These are phyloP conservation scores for Cassiopea andromeda DNA, from an alignment of 30 jellyfish, hydroid and myxozoan genomes.

Conservation along the genomic window DNA sequence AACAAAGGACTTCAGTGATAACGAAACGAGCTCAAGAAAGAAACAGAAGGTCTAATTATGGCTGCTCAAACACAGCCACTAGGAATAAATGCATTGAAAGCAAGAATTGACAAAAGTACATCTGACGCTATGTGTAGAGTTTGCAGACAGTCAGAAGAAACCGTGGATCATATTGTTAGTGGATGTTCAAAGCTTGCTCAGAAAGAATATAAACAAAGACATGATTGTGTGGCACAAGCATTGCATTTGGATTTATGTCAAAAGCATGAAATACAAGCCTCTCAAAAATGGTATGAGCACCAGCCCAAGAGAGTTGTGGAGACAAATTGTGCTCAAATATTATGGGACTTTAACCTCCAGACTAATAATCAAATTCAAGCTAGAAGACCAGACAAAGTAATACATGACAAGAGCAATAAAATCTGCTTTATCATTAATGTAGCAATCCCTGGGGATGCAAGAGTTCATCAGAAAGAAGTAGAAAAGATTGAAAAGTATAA, in stretches of 20 bases:
- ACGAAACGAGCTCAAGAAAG: conserved; percentile 10
- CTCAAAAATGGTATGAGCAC: conserved; percentile 22
- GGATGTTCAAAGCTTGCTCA: conserved; percentile 22
- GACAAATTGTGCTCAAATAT: not conserved
- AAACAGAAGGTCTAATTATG: conserved; percentile 21
- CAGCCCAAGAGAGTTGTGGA: conserved; percentile 23
- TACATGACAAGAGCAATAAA: not conserved
- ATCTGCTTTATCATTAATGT: not conserved
- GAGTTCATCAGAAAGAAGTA: not conserved
- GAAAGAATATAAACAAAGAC: conserved; percentile 8
- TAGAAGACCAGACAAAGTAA: conserved; percentile 23
- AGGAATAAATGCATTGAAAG: conserved; percentile 17
- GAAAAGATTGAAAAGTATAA: not conserved
- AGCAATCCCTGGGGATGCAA: not conserved
- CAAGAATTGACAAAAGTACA: not conserved
- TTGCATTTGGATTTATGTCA: conserved; percentile 12
- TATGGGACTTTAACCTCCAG: conserved; percentile 21
- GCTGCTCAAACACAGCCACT: conserved; percentile 28
- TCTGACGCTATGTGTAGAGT: conserved; percentile 2
- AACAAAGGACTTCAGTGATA: not conserved
- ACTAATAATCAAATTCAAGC: conserved; percentile 4
- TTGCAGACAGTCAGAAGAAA: conserved; percentile 25
- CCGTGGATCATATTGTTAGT: conserved; percentile 1
- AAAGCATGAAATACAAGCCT: not conserved
- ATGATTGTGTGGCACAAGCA: conserved; percentile 18